Base-by-base conservation (phyloP, 2,113 vertebrate genomes). In the Capreolus pygargus region DNA sequence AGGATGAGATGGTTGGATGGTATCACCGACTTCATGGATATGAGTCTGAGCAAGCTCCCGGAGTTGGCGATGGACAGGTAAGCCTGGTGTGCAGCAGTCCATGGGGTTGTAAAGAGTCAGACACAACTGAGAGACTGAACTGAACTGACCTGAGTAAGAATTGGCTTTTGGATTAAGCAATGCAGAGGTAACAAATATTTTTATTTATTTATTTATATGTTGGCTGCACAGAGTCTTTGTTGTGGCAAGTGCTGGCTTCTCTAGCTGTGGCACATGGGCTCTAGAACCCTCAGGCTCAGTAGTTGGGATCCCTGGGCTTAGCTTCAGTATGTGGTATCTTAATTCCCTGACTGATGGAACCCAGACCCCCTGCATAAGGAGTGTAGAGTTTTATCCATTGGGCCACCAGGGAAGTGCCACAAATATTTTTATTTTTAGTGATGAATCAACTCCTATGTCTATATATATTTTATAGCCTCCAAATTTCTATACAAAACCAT, bases 341-440 rank as follows among this genome's bases (percentile, higher is more conserved):
- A 74, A 74, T 74, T 43, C 36, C 70, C 36, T 43, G 36, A 74
- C 9, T 23, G 67, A 74, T 1, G 2, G 36, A 43, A 74, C 6
- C 70, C 36, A 74, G 70, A 43, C 23, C 21, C 70, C 21, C 36
- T 74, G 6, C 21, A 74, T 25, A 43, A 70, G 21, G 70, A 74
- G 21, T 74, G 14, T 14, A 43, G 70, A 74, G 11, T 43, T 43
- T 74, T 74, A 74, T 43, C 23, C 70, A 74, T 11, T 74, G 11
- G 36, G 36, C 36, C 21, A 74, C 36, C 10, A 74, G 67, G 36
- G 21, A 74, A 74, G 21, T 43, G 36, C 11, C 36, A 81, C 50
- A 92, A 6, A 23, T 13, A 54, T 86, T 93, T 95, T 89, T 86
- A 91, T 92, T 88, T 95, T 93, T 86, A 86, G 47, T 85, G 76